phyloP scores from a whole-genome alignment of 2,888 invertebrate genomes.

The Lottia scabra region DNA sequence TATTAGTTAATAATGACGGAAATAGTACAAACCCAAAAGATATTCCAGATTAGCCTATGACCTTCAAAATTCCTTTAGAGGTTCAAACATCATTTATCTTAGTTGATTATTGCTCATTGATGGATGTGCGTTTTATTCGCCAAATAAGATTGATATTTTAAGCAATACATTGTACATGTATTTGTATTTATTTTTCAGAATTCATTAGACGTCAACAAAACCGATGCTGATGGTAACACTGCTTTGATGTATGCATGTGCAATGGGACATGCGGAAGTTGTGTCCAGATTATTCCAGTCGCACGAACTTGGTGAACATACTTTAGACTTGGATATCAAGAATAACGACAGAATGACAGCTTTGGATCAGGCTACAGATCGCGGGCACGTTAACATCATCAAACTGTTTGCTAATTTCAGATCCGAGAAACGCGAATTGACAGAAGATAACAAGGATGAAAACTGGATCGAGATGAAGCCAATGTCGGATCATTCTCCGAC shows the following conservation, averaged over 20 bases:
- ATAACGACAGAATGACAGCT: conserved; percentile 8
- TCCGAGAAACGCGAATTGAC: neutral
- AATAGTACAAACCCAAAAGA: too few species aligned
- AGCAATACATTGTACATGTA: too few species aligned
- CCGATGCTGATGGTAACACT: conserved; percentile 17
- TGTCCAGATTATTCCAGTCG: conserved; percentile 7
- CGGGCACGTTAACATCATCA: conserved; percentile 11
- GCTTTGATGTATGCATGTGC: conserved; percentile 21
- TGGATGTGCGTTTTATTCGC: too few species aligned
- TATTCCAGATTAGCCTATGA: too few species aligned
- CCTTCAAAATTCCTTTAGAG: too few species aligned
- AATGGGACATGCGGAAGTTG: conserved; percentile 1
- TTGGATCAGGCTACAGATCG: conserved; percentile 14
- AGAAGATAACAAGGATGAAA: neutral
- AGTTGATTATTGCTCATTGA: too few species aligned
- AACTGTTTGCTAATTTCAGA: conserved; percentile 3
- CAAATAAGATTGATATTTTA: too few species aligned
- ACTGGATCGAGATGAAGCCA: conserved; percentile 1
- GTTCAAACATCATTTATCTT: too few species aligned
- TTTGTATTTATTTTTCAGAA: conserved; percentile 5
- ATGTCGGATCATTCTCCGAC: conserved; percentile 6
- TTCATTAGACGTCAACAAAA: conserved; percentile 5
- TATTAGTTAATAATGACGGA: too few species aligned
- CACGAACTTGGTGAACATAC: neutral
- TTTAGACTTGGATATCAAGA: conserved; percentile 12